Evolutionary conservation across 1,140 invertebrate genomes (phyloP).

Genomic region (Medauroidea extradentata): DNA sequence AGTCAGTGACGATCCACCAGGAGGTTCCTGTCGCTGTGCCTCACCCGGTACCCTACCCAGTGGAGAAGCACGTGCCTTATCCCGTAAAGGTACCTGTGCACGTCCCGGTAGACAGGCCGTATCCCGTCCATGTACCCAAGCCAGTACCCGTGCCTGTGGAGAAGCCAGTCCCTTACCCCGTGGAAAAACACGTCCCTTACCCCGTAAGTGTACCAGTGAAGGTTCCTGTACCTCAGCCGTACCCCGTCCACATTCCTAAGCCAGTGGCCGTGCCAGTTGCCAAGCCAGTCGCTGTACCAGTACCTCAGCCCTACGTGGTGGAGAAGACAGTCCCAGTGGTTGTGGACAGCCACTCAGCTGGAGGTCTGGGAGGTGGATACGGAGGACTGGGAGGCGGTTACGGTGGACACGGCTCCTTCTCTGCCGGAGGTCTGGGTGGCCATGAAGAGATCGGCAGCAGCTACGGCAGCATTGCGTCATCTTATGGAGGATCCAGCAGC

Average conservation of each 20-base stretch:
- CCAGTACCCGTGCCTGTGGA: slow-evolving; percentile 41
- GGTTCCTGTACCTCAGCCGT: slow-evolving; percentile 50
- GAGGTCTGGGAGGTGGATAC: too few relatives aligned
- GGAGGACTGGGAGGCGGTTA: too few relatives aligned
- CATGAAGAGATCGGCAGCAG: too few relatives aligned
- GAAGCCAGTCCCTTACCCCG: slow-evolving; percentile 42
- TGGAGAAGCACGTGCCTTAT: slow-evolving; percentile 11
- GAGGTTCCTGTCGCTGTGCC: slow-evolving; percentile 61
- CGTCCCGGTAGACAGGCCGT: slow-evolving; percentile 1
- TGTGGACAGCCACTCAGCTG: too few relatives aligned
- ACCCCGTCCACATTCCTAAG: slow-evolving; percentile 46
- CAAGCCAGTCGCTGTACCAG: slow-evolving; percentile 57
- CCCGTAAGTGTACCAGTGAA: slow-evolving; percentile 50
- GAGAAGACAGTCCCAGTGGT: slow-evolving; percentile 59
- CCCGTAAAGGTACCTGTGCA: slow-evolving; percentile 4
- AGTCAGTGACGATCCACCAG: slow-evolving; percentile 51
- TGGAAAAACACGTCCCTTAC: slow-evolving; percentile 37
- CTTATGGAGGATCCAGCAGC: too few relatives aligned
- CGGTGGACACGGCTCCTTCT: too few relatives aligned
- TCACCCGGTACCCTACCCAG: slow-evolving; percentile 26
- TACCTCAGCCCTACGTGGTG: slow-evolving; percentile 65
- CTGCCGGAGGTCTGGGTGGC: too few relatives aligned
- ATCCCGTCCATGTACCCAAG: slow-evolving; percentile 14
- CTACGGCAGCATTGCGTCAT: too few relatives aligned
- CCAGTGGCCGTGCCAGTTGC: slow-evolving; percentile 61